A percentile compares a stretch with the other conserved stretches of the same genome.
These are phyloP conservation scores for Acanthacorydalis orientalis DNA, from an alignment of 2,888 invertebrate genomes.

Conservation along the genomic window DNA sequence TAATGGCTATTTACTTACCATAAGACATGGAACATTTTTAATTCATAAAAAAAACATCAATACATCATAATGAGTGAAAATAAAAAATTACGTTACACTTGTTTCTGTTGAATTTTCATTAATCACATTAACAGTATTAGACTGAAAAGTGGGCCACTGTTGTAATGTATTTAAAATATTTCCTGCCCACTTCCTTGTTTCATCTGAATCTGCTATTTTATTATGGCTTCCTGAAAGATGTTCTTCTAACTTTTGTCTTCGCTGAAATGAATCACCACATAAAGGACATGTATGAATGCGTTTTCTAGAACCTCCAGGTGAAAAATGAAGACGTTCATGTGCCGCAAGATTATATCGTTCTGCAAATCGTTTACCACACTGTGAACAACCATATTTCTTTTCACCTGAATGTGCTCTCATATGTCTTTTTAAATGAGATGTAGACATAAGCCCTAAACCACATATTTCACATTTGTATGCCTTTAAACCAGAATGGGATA, in stretches of 20 bases:
- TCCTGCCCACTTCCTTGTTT: conserved; percentile 12
- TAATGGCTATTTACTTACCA: too few species aligned
- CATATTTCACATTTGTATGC: conserved; percentile 41
- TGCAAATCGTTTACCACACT: conserved; percentile 41
- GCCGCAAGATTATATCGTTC: conserved; percentile 29
- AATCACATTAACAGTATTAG: too few species aligned
- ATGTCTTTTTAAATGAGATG: conserved; percentile 49
- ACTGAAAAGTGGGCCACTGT: conserved; percentile 2
- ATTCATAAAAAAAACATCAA: too few species aligned
- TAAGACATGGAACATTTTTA: too few species aligned
- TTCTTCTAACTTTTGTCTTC: conserved; percentile 18
- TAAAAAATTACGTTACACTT: too few species aligned
- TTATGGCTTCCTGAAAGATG: conserved; percentile 18
- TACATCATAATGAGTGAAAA: too few species aligned
- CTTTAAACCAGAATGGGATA: conserved; percentile 44
- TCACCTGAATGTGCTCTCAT: conserved; percentile 48
- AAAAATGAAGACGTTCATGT: conserved; percentile 18
- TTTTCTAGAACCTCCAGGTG: conserved; percentile 1
- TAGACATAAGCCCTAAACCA: conserved; percentile 41
- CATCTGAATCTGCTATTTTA: conserved; percentile 12
- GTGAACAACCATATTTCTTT: conserved; percentile 36
- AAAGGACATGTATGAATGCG: conserved; percentile 13
- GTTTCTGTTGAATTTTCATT: too few species aligned
- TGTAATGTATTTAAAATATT: conserved; percentile 7
- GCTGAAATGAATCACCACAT: conserved; percentile 17